Percentiles rank a stretch among this genome's conserved stretches.
Evolutionary conservation across 2,888 invertebrate species (phyloP).

Genomic region (Pycnomerus fuliginosus): DNA sequence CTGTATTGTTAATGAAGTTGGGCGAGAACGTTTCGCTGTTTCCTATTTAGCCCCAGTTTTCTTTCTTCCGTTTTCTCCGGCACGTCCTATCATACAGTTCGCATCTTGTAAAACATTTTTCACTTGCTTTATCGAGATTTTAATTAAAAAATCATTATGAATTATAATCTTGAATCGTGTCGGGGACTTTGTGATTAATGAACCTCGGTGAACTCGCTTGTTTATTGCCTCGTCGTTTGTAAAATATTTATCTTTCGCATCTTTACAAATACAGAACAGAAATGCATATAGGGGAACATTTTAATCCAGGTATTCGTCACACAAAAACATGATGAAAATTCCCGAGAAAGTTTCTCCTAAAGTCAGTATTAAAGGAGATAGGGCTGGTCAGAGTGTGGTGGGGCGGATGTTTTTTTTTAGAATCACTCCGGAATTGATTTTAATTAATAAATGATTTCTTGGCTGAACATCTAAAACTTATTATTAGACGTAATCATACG

Average conservation of each 20-base stretch:
- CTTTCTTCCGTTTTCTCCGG: conserved; percentile 23
- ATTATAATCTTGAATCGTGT: conserved; percentile 38
- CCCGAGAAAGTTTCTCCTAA: no score
- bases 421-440: no score
- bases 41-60: conserved; percentile 26
- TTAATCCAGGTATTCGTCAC: no score
- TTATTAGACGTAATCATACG: no score
- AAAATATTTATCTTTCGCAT: conserved; percentile 23
- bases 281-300: no score
- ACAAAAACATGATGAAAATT: no score
- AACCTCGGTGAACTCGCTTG: conserved; percentile 28
- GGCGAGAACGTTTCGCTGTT: conserved; percentile 23
- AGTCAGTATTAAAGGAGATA: no score
- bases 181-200: conserved; percentile 31
- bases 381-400: no score
- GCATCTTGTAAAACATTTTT: conserved; percentile 40
- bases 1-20: conserved; percentile 33
- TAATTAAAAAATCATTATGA: conserved; percentile 45
- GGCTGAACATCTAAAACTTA: no score
- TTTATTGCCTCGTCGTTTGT: conserved; percentile 25
- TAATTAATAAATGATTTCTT: no score
- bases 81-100: conserved; percentile 30
- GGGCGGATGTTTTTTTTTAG: no score
- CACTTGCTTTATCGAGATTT: conserved; percentile 39
- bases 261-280: conserved; percentile 18